phyloP scores from a whole-genome alignment of 2,888 invertebrate genomes.

The Chaetoderma sp. region DNA sequence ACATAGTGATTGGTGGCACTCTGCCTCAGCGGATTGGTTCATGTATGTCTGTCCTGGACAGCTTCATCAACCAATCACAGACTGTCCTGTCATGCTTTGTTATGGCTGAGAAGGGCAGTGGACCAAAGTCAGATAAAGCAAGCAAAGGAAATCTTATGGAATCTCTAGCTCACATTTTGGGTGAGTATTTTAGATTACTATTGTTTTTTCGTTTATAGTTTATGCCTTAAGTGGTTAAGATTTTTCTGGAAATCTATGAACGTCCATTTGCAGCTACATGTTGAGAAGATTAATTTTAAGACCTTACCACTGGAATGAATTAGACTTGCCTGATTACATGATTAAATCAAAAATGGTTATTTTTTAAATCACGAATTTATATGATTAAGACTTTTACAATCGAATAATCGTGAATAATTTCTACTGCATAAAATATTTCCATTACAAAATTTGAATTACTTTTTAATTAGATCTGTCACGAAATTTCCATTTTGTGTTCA shows the following conservation, averaged over 20 bases:
- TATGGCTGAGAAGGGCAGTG: slow-evolving; percentile 84
- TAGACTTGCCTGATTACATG: too few relatives aligned
- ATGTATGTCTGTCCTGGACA: slow-evolving; percentile 88
- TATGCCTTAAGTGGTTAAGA: not conserved
- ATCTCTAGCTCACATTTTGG: slow-evolving; percentile 89
- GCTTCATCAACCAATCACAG: slow-evolving; percentile 86
- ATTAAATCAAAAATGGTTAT: too few relatives aligned
- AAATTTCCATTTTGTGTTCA: too few relatives aligned
- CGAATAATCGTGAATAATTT: too few relatives aligned
- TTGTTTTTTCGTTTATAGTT: too few relatives aligned
- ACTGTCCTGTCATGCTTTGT: slow-evolving; percentile 76
- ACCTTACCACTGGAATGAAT: too few relatives aligned
- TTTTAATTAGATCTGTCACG: too few relatives aligned
- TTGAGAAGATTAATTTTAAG: not conserved
- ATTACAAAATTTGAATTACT: too few relatives aligned
- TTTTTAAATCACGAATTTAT: too few relatives aligned
- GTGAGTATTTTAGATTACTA: slow-evolving; percentile 70
- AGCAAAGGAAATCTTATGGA: slow-evolving; percentile 79
- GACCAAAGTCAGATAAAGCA: slow-evolving; percentile 71
- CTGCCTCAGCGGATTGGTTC: slow-evolving; percentile 95
- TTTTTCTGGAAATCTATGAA: not conserved
- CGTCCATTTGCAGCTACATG: not conserved
- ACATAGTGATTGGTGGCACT: slow-evolving; percentile 93
- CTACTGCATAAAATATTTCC: too few relatives aligned
- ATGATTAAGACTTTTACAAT: too few relatives aligned